A percentile compares a stretch with the other conserved stretches of the same genome.
phyloP scores from a whole-genome alignment of 2,797 vertebrate genomes.

The Bothrops alternatus region DNA sequence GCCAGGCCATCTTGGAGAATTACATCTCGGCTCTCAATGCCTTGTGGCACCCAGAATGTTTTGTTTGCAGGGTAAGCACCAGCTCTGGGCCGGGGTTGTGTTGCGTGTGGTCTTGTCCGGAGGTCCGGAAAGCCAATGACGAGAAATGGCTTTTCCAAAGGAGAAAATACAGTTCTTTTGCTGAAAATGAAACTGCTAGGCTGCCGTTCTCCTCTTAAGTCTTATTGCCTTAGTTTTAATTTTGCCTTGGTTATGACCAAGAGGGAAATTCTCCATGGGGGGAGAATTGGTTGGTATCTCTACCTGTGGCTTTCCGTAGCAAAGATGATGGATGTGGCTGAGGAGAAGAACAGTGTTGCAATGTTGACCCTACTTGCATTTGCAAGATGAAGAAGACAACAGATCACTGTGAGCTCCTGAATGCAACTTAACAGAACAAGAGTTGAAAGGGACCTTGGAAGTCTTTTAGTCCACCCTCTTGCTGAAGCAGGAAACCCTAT shows the following conservation, averaged over 20 bases:
- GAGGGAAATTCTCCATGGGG: background rate
- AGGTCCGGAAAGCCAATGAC: background rate
- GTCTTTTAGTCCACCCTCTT: no score
- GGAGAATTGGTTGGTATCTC: background rate
- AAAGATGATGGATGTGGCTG: background rate
- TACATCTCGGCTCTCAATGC: conserved; percentile 90
- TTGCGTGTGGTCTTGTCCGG: no score
- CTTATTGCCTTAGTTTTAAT: background rate
- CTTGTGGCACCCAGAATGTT: conserved; percentile 92
- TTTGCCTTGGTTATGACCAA: background rate
- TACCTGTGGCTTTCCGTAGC: background rate
- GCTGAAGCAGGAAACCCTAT: no score
- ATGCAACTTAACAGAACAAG: background rate
- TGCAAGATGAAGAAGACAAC: background rate
- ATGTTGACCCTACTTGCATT: background rate
- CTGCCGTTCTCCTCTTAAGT: no score
- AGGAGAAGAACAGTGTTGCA: background rate
- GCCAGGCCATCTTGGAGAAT: conserved; percentile 88
- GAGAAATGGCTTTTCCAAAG: background rate
- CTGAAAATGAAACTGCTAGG: no score
- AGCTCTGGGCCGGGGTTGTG: background rate
- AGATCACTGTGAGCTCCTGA: background rate
- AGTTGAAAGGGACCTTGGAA: no score
- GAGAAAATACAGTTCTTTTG: background rate
- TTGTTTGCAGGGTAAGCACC: conserved; percentile 85